These are phyloP conservation scores for Oxyteleia sp. DNA, from an alignment of 2,888 invertebrate species.

Conservation along the genomic window DNA sequence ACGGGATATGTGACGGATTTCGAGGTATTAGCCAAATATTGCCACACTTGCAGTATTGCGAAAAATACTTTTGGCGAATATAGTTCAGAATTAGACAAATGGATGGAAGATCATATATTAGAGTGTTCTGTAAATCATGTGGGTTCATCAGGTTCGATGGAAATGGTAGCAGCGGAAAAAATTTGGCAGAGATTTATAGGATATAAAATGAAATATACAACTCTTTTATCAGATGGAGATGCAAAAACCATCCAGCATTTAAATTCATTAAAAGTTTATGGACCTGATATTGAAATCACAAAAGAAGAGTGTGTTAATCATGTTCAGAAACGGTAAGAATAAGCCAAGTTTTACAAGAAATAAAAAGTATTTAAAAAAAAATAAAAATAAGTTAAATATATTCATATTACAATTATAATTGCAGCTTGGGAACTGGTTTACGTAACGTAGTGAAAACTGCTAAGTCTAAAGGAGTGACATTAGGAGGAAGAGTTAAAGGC, in stretches of 20 bases:
- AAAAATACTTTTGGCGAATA: too few species aligned
- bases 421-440: conserved; percentile 21
- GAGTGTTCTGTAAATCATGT: conserved; percentile 5
- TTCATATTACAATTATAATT: too few species aligned
- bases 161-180: conserved; percentile 25
- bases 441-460: conserved; percentile 25
- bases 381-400: too few species aligned
- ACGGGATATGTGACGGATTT: conserved; percentile 30
- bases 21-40: too few species aligned
- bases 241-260: conserved; percentile 11
- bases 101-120: too few species aligned
- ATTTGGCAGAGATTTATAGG: conserved; percentile 8
- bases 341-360: too few species aligned
- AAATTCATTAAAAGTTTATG: conserved; percentile 9
- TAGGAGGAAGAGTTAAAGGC: conserved; percentile 22
- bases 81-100: too few species aligned
- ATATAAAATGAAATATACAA: conserved; percentile 20
- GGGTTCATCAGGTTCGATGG: conserved; percentile 27
- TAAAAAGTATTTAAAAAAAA: not conserved
- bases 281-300: not conserved
- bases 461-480: conserved; percentile 6
- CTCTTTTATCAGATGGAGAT: conserved; percentile 5
- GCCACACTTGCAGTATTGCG: too few species aligned
- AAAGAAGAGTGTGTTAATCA: conserved; percentile 13
- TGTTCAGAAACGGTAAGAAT: conserved; percentile 22